These are phyloP conservation scores for Chaenogobius annularis DNA, from an alignment of 2,113 vertebrate species.

Conservation along the genomic window DNA sequence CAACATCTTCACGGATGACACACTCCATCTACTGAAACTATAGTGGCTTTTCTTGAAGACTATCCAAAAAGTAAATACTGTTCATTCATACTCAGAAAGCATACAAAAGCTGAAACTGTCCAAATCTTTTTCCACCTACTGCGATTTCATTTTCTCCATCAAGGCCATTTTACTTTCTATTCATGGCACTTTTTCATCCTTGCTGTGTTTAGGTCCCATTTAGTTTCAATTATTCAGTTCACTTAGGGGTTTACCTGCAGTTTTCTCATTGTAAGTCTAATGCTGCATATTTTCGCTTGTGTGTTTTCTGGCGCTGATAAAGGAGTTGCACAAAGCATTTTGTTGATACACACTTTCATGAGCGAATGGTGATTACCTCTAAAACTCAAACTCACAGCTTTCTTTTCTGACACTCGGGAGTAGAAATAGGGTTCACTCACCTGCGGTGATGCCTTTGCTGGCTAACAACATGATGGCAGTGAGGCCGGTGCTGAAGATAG, in stretches of 20 bases:
- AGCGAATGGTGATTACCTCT: background rate
- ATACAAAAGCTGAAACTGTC: constrained; percentile 35
- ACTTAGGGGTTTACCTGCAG: constrained; percentile 38
- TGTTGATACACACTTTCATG: constrained; percentile 1
- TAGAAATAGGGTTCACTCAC: constrained; percentile 65
- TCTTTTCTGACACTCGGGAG: background rate
- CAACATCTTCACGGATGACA: constrained; percentile 9
- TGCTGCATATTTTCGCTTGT: constrained; percentile 31
- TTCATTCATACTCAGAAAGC: constrained; percentile 34
- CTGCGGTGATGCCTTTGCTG: constrained; percentile 92
- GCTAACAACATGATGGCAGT: constrained; percentile 93
- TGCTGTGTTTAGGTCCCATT: constrained; percentile 58
- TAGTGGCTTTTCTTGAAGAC: background rate
- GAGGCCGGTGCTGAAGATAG: constrained; percentile 91
- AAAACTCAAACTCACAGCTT: background rate
- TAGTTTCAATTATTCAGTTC: constrained; percentile 50
- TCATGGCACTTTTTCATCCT: constrained; percentile 55
- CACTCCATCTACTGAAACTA: constrained; percentile 3
- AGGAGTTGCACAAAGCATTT: background rate
- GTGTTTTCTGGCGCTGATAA: constrained; percentile 13
- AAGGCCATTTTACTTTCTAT: constrained; percentile 54
- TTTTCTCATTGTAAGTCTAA: constrained; percentile 38
- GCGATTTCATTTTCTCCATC: constrained; percentile 64
- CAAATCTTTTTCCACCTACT: constrained; percentile 42
- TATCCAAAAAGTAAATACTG: constrained; percentile 19